Evolutionary conservation across 2,888 invertebrate species (phyloP).

Genomic region (Mycogona germanica): DNA sequence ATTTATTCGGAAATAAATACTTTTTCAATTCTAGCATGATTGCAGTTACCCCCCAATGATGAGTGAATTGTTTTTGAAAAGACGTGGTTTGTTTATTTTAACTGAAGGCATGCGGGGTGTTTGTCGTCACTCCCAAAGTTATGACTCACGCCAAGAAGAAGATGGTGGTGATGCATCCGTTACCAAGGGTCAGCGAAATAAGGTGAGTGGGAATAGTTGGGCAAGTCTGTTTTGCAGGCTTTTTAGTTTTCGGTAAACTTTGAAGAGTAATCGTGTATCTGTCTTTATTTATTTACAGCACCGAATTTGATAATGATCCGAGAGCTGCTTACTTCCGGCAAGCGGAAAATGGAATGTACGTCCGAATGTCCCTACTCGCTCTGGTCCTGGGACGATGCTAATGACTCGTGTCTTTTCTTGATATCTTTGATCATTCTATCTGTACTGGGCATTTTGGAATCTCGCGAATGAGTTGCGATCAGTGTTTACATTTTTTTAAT

Average conservation of each 20-base stretch:
- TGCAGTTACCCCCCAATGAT: no score
- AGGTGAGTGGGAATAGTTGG: constrained; percentile 28
- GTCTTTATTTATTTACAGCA: constrained; percentile 39
- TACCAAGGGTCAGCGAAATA: constrained; percentile 90
- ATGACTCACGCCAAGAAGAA: constrained; percentile 89
- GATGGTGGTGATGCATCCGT: constrained; percentile 95
- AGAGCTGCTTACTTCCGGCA: constrained; percentile 98
- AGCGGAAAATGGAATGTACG: constrained; percentile 95
- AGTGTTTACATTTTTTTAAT: no score
- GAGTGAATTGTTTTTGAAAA: neutral
- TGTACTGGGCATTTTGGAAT: no score
- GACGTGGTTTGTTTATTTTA: constrained; percentile 4
- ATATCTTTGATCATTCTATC: no score
- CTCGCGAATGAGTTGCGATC: neutral
- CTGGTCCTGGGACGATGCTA: constrained; percentile 57
- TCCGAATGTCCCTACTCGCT: constrained; percentile 92
- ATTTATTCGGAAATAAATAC: neutral
- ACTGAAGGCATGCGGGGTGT: constrained; percentile 64
- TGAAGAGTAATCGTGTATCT: neutral
- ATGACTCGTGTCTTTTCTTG: neutral
- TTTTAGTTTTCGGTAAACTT: neutral
- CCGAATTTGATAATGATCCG: constrained; percentile 90
- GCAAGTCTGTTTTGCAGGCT: neutral
- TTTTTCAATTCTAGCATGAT: neutral
- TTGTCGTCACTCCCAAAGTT: constrained; percentile 83